These are phyloP conservation scores for Piliocolobus tephrosceles DNA, from an alignment of 2,113 vertebrate genomes.

Conservation along the genomic window DNA sequence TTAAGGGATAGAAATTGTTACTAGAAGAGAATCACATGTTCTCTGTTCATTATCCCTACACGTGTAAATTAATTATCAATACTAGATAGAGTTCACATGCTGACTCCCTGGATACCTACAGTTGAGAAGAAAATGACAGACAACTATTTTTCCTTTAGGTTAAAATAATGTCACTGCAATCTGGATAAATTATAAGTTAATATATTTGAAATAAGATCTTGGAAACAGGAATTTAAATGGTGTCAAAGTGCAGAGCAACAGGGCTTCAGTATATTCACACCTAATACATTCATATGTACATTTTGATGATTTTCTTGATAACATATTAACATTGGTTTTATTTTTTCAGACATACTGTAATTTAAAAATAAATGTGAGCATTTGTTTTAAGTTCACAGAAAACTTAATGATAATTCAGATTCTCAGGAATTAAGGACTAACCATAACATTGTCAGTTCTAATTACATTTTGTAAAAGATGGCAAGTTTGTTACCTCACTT, in stretches of 20 bases:
- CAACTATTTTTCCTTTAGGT: constrained; percentile 39
- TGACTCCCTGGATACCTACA: background rate
- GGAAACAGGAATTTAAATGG: constrained; percentile 39
- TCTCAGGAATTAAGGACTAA: constrained; percentile 89
- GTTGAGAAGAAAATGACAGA: background rate
- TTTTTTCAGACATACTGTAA: constrained; percentile 63
- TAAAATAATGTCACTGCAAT: constrained; percentile 38
- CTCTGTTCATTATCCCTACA: background rate
- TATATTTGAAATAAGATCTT: constrained; percentile 33
- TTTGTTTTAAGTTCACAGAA: constrained; percentile 70
- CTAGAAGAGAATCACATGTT: background rate
- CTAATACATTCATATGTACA: constrained; percentile 56
- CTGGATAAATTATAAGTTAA: background rate
- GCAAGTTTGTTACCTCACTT: constrained; percentile 82
- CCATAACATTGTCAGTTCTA: constrained; percentile 79
- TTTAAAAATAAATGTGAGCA: constrained; percentile 67
- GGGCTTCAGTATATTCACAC: constrained; percentile 48
- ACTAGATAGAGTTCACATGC: background rate
- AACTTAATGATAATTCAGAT: constrained; percentile 81
- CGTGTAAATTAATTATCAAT: background rate
- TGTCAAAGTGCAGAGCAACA: constrained; percentile 53
- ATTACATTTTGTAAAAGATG: constrained; percentile 80
- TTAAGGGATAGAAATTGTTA: background rate
- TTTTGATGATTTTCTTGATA: constrained; percentile 73
- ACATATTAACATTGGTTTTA: constrained; percentile 50